Evolutionary conservation across 2,888 invertebrate species (phyloP), one percentile per base, ranked within the genome.

Genomic region (Tetragonula carbonaria): DNA sequence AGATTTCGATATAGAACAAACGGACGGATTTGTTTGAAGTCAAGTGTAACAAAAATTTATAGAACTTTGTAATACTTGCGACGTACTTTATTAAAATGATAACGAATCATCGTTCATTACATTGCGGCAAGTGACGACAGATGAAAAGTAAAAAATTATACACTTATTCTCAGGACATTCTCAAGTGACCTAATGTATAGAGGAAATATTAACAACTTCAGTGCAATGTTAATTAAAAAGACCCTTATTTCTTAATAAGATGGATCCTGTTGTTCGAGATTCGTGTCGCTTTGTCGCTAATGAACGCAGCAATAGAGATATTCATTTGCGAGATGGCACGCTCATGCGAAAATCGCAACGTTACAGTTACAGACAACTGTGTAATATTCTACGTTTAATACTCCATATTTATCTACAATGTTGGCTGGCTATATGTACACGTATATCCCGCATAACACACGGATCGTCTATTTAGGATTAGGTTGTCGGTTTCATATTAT

Each of bases 301-400:
- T 62, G 18, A 33, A 63, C 28, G 11, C 62, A 63, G 18, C 18
- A 5, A 14, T 28, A 11, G 8, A 21, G 65, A 65, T 33, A 21
- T 38, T 65, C 65, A 5, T 65, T 65, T 11, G 21, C 33, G 21
- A 23, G 23, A 33, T 14, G 50, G 38, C 33, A 53, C 75, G 62
- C 21, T 18, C 53, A n/a, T 63, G 78, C 70, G 71, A 74, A 78
- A 67, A 74, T 66, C 38, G 21, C 53, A 38, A 62, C 53, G 71
- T 65, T 70, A 65, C 63, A 67, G 79, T 67, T 82, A 86, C 71
- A 84, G 78, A 74, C 82, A 81, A 74, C 66, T 62, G 67, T 55
- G 62, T 74, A 78, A 86, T 86, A 86, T 85, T 82, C 80, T 57
- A 50, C 63, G 66, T 71, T 66, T 80, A 82, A 76, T 23, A 66